Evolutionary conservation across 1,140 invertebrate genomes (phyloP), one percentile per base, ranked within the genome.

Genomic region (Lasaia peninsularis): DNA sequence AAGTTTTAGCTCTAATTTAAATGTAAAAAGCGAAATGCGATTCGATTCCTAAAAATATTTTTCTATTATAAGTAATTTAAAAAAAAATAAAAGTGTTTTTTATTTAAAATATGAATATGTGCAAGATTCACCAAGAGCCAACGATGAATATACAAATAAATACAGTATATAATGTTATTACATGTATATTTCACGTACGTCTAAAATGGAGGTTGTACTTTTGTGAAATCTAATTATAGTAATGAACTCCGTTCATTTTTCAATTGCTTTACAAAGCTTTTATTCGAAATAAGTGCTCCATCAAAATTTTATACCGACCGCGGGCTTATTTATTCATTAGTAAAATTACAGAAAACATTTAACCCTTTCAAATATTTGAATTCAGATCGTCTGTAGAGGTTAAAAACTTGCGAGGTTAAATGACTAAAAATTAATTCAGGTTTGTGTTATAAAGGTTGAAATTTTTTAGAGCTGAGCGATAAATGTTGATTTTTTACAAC

Each of bases 291-390:
- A 35, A 35, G 11, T 35, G 34, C 34, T 35, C 34, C 12, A 35
- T 35, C 18, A 44, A 16, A 51, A 51, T 20, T 11, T 24, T 51
- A 51, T 28, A 12, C 49, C 12, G n/a, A 24, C 20, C 40, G 28
- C 2, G 8, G 21, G 20, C 10, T 31, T 50, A 16, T 49, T 48
- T 33, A 11, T 48, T 20, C 44, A 24, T 32, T 16, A 48, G 34
- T 14, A 10, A 51, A 51, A 28, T 21, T 51, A 28, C 20, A 28
- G 5, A 28, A 28, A 21, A 51, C 28, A 51, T 51, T 28, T 51
- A 21, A 31, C 49, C 20, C 20, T 31, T 28, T 51, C 49, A 28
- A 28, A 51, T 51, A 51, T 24, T 51, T 51, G 20, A 11, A 31
- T 24, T n/a, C 49, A 28, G 11, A 28, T 28, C 24, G n/a, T 24